Percentiles rank a stretch among this genome's conserved stretches.
phyloP scores from a whole-genome alignment of 2,888 invertebrate genomes.

The Dexiosoma caninum region DNA sequence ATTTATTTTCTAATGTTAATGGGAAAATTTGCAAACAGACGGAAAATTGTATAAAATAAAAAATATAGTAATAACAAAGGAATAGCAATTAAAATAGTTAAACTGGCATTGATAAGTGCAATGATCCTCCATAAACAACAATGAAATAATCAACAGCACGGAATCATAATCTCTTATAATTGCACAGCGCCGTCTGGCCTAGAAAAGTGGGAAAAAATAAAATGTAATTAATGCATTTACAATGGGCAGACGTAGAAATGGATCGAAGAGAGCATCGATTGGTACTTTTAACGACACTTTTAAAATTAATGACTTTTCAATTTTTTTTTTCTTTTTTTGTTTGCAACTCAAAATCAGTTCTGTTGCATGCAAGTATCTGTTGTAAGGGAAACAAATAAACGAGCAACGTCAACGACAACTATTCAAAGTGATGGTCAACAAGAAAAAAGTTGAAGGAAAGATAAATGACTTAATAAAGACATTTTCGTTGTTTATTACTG shows the following conservation, averaged over 20 bases:
- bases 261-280: constrained; percentile 22
- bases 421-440: constrained; percentile 59
- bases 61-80: constrained; percentile 18
- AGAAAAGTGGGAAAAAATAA: constrained; percentile 16
- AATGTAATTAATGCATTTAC: neutral
- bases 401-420: constrained; percentile 38
- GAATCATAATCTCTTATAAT: constrained; percentile 47
- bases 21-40: constrained; percentile 9
- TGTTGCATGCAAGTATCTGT: neutral
- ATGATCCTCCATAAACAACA: constrained; percentile 52
- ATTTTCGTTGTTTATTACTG: neutral
- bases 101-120: constrained; percentile 43
- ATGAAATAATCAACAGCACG: constrained; percentile 53
- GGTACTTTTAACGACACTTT: constrained; percentile 47
- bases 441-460: constrained; percentile 48
- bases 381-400: constrained; percentile 30
- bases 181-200: constrained; percentile 24
- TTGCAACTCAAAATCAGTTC: constrained; percentile 13
- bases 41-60: constrained; percentile 4
- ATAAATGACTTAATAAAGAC: constrained; percentile 52
- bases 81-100: constrained; percentile 20
- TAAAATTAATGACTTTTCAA: constrained; percentile 57
- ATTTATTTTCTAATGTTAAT: too few relatives aligned
- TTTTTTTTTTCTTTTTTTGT: too few relatives aligned
- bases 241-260: neutral